These are phyloP conservation scores for Sturnira hondurensis DNA, from an alignment of 2,113 vertebrate genomes.

Conservation along the genomic window DNA sequence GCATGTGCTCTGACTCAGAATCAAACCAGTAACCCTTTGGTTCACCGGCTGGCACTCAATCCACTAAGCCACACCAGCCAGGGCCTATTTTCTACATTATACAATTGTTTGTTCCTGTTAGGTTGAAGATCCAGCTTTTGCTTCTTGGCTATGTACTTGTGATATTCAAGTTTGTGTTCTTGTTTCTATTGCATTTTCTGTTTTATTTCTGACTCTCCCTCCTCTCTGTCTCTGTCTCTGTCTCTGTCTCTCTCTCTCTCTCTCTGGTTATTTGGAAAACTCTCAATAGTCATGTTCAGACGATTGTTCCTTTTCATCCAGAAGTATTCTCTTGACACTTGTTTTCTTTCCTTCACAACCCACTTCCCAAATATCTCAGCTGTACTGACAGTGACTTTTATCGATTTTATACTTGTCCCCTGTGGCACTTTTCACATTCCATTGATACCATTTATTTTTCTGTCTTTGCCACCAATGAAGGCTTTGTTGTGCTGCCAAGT, in stretches of 20 bases:
- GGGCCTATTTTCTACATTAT: not conserved
- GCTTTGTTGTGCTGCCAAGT: not conserved
- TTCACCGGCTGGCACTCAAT: too few species aligned
- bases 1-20: too few species aligned
- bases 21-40: too few species aligned
- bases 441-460: not conserved
- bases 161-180: not conserved
- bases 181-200: not conserved
- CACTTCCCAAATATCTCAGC: not conserved
- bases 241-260: not conserved
- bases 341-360: not conserved
- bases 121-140: not conserved
- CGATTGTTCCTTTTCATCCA: not conserved
- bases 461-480: accelerated
- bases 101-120: not conserved
- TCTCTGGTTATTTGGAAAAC: not conserved
- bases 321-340: not conserved
- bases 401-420: not conserved
- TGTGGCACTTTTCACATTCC: not conserved
- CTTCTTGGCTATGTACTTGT: not conserved
- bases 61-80: too few species aligned
- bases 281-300: not conserved
- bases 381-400: not conserved
- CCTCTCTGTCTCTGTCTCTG: accelerated
- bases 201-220: not conserved